Evolutionary conservation across 1,140 invertebrate genomes (phyloP).

Genomic region (Drosophila paulistorum): DNA sequence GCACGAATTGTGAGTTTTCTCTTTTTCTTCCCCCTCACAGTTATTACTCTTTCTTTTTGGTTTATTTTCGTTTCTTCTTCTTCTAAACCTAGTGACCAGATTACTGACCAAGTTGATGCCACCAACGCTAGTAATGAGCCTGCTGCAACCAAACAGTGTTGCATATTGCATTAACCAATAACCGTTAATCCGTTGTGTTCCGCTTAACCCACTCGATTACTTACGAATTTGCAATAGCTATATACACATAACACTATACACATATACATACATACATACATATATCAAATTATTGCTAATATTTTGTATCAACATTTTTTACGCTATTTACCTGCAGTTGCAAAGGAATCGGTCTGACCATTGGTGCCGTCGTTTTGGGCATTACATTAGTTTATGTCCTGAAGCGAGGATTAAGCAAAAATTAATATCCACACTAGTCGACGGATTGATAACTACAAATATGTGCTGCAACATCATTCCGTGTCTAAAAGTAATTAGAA

Average conservation of each 20-base stretch:
- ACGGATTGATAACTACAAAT: not conserved
- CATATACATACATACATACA: not conserved
- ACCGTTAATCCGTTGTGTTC: not conserved
- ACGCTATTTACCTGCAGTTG: constrained; percentile 62
- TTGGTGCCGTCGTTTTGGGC: constrained; percentile 74
- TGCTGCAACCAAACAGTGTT: constrained; percentile 68
- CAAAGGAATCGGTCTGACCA: constrained; percentile 76
- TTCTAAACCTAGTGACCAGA: constrained; percentile 47
- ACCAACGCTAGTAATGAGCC: constrained; percentile 33
- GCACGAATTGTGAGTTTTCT: constrained; percentile 3
- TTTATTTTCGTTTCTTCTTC: constrained; percentile 25
- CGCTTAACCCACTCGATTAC: constrained; percentile 4
- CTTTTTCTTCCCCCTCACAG: not conserved
- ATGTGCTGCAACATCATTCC: constrained; percentile 49
- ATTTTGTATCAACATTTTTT: constrained; percentile 9
- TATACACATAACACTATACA: not conserved
- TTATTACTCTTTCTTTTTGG: constrained; percentile 30
- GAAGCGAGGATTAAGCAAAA: constrained; percentile 54
- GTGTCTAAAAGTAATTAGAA: constrained; percentile 23
- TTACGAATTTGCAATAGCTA: not conserved
- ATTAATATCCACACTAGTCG: constrained; percentile 18
- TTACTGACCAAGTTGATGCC: constrained; percentile 33
- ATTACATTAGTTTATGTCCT: constrained; percentile 66
- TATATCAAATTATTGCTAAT: constrained; percentile 8
- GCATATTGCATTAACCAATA: constrained; percentile 62